phyloP scores from a whole-genome alignment of 2,888 invertebrate species.

The Papilio demoleus region DNA sequence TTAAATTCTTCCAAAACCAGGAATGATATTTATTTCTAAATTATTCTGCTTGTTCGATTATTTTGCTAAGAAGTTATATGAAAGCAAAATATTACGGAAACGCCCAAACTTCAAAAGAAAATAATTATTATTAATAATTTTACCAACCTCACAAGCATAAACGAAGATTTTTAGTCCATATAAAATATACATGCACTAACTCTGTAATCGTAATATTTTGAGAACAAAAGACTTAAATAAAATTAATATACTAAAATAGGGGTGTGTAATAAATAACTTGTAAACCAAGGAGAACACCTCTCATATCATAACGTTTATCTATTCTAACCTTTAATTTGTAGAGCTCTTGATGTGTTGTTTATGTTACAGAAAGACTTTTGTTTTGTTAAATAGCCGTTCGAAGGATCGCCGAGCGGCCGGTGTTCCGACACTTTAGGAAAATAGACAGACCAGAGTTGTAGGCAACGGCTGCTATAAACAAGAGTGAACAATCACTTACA shows the following conservation, averaged over 20 bases:
- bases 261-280: conserved; percentile 41
- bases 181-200: too few species aligned
- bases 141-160: too few species aligned
- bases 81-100: too few species aligned
- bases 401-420: conserved; percentile 59
- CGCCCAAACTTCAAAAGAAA: too few species aligned
- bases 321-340: conserved; percentile 55
- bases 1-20: background rate
- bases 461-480: conserved; percentile 57
- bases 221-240: background rate
- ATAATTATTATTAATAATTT: too few species aligned
- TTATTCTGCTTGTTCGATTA: conserved; percentile 40
- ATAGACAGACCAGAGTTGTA: conserved; percentile 68
- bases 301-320: conserved; percentile 49
- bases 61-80: too few species aligned
- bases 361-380: conserved; percentile 68
- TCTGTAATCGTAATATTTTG: background rate
- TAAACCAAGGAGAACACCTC: conserved; percentile 59
- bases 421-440: conserved; percentile 70
- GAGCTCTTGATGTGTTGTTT: conserved; percentile 67
- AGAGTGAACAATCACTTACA: conserved; percentile 37
- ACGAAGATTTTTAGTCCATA: too few species aligned
- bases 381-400: conserved; percentile 68
- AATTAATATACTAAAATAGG: background rate
- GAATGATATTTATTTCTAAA: conserved; percentile 50